These are phyloP conservation scores for Ornithorhynchus anatinus DNA, from an alignment of 2,113 vertebrate genomes.

Conservation along the genomic window DNA sequence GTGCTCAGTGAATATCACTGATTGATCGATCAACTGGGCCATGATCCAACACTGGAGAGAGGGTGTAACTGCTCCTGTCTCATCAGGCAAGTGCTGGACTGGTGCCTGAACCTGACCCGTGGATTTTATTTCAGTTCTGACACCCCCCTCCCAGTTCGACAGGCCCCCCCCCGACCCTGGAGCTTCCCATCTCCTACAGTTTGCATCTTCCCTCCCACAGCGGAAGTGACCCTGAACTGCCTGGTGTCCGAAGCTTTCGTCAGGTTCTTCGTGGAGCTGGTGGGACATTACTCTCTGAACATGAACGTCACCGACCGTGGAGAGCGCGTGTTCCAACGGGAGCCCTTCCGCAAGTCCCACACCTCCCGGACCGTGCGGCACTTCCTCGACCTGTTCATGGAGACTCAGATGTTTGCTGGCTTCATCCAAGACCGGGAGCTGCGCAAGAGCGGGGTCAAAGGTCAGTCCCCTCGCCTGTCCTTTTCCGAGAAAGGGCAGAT, in stretches of 20 bases:
- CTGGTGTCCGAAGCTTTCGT: slow-evolving; percentile 93
- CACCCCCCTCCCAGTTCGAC: too few species aligned
- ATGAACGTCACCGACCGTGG: slow-evolving; percentile 82
- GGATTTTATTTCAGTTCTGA: too few species aligned
- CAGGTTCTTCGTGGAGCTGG: slow-evolving; percentile 91
- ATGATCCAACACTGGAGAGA: too few species aligned
- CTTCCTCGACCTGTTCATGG: slow-evolving; percentile 96
- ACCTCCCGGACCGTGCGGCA: slow-evolving; percentile 85
- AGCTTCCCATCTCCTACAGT: too few species aligned
- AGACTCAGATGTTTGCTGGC: slow-evolving; percentile 97
- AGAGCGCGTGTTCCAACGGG: slow-evolving; percentile 83
- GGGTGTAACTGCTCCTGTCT: too few species aligned
- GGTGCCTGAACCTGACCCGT: too few species aligned
- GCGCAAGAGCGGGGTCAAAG: slow-evolving; percentile 83
- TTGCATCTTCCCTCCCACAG: slow-evolving; percentile 34
- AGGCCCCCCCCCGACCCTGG: too few species aligned
- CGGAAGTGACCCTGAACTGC: slow-evolving; percentile 70
- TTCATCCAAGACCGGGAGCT: slow-evolving; percentile 97
- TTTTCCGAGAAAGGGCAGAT: too few species aligned
- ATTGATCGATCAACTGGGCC: too few species aligned
- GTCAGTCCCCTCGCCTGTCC: slow-evolving; percentile 73
- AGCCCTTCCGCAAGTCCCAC: slow-evolving; percentile 89
- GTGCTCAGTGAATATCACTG: too few species aligned
- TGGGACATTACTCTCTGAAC: slow-evolving; percentile 93
- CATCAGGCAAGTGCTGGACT: too few species aligned